phyloP scores from a whole-genome alignment of 2,797 vertebrate species.

The Cuniculus paca region DNA sequence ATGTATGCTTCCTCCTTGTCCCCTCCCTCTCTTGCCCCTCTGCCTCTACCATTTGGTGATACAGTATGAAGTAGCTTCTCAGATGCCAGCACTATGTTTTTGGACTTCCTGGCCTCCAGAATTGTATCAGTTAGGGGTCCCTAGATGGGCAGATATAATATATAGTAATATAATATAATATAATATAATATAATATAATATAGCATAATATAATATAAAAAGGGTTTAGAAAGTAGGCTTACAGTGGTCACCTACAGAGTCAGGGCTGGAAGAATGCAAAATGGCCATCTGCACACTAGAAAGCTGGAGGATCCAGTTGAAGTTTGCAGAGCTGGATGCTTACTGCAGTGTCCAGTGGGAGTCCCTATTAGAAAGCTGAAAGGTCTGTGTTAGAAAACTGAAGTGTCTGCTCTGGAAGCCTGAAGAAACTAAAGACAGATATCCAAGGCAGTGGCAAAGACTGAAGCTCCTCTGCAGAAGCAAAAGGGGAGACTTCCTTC shows the following conservation, averaged over 20 bases:
- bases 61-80: accelerated
- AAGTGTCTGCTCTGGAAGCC: not conserved
- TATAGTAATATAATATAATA: not conserved
- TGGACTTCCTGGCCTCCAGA: not conserved
- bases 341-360: not conserved
- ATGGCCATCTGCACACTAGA: not conserved
- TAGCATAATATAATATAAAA: not conserved
- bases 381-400: not conserved
- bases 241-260: not conserved
- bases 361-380: not conserved
- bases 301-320: not conserved
- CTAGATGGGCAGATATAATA: not conserved
- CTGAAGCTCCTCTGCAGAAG: not conserved
- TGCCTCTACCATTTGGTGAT: not conserved
- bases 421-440: not conserved
- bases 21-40: accelerated
- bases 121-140: not conserved
- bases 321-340: not conserved
- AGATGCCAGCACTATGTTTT: not conserved
- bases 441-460: not conserved
- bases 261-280: not conserved
- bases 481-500: not conserved
- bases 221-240: not conserved
- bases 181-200: not conserved
- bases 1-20: not conserved